These are phyloP conservation scores for Leucopternis melanops DNA, from an alignment of 2,113 vertebrate genomes.

Conservation along the genomic window DNA sequence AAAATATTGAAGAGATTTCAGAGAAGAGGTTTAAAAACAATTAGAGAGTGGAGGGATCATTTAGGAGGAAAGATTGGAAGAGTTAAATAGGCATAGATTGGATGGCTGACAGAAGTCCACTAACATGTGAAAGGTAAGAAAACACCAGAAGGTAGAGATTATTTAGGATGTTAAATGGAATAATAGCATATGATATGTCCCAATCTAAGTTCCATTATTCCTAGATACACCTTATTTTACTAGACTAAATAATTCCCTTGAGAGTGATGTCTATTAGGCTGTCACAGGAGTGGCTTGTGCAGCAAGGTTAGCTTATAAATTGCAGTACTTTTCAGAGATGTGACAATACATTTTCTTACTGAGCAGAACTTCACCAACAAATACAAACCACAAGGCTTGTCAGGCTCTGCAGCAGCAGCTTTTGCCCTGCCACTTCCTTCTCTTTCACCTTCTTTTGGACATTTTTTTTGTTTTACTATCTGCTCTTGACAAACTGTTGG, in stretches of 20 bases:
- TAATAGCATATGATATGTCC: not conserved
- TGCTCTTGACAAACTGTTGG: not conserved
- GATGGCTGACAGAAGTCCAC: not conserved
- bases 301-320: not conserved
- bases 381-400: not conserved
- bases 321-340: not conserved
- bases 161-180: not conserved
- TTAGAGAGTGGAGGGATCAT: not conserved
- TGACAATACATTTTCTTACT: not conserved
- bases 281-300: not conserved
- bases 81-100: not conserved
- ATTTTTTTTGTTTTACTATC: not conserved
- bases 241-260: not conserved
- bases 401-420: not conserved
- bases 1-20: not conserved
- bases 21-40: not conserved
- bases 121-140: not conserved
- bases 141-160: not conserved
- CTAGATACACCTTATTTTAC: not conserved
- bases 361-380: not conserved
- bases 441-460: not conserved
- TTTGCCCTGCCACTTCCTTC: not conserved
- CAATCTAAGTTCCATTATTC: not conserved
- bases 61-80: not conserved
- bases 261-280: not conserved